phyloP scores from a whole-genome alignment of 2,888 invertebrate genomes.

The Rhyacophila evoluta region DNA sequence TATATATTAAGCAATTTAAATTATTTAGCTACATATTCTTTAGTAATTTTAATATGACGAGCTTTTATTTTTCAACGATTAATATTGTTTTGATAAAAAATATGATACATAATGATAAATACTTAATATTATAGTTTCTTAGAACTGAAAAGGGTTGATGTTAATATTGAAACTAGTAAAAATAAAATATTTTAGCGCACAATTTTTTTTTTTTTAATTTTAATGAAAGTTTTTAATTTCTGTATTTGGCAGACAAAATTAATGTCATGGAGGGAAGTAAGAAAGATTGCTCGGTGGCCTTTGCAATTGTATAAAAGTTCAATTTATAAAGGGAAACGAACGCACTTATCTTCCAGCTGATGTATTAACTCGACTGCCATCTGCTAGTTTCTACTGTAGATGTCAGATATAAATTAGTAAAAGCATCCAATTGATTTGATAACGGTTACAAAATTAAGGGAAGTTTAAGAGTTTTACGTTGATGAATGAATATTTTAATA shows the following conservation, averaged over 20 bases:
- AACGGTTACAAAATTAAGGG: neutral
- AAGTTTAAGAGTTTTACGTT: neutral
- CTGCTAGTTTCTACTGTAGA: conserved; percentile 28
- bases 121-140: no score
- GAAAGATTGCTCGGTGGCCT: conserved; percentile 47
- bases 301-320: conserved; percentile 44
- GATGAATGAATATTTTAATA: neutral
- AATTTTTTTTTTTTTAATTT: no score
- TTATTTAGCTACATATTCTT: no score
- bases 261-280: conserved; percentile 30
- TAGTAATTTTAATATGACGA: no score
- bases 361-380: conserved; percentile 28
- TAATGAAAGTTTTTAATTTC: no score
- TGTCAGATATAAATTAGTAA: neutral
- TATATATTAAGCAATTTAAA: no score
- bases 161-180: no score
- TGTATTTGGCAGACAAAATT: conserved; percentile 16
- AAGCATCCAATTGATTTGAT: neutral
- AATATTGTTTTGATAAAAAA: no score
- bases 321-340: conserved; percentile 5
- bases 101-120: no score
- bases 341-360: neutral
- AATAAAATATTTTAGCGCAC: no score
- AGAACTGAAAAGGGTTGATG: no score
- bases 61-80: no score